Conservation (phyloP, 2,888 invertebrate genomes). For the Meiosimyza platycephala region DNA sequence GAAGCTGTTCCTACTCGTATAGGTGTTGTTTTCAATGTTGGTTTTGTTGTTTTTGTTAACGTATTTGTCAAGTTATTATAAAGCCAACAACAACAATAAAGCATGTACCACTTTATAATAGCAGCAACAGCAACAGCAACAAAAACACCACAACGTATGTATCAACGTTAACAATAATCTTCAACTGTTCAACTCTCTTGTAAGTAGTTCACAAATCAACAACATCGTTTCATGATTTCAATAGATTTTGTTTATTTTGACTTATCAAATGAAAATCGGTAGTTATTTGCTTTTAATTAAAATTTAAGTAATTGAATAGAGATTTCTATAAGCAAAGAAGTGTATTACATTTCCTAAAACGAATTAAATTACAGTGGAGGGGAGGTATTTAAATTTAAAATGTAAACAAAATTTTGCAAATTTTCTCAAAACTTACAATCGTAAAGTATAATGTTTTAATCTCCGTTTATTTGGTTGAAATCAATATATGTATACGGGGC, state of each 20-base stretch:
- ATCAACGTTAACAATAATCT: not conserved
- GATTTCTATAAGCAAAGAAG: no score
- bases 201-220: no score
- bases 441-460: no score
- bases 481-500: no score
- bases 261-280: slow-evolving; percentile 21
- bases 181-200: no score
- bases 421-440: no score
- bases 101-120: not conserved
- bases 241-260: slow-evolving; percentile 24
- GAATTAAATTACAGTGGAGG: no score
- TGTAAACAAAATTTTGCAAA: no score
- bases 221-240: slow-evolving; percentile 30
- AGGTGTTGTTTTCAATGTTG: not conserved
- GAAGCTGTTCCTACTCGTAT: slow-evolving; percentile 13
- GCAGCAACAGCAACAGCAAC: not conserved
- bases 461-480: no score
- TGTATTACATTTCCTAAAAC: no score
- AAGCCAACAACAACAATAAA: slow-evolving; percentile 1
- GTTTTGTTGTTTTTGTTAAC: slow-evolving; percentile 20
- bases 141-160: not conserved
- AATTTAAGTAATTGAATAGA: no score
- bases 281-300: not conserved
- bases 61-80: not conserved
- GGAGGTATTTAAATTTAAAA: no score